phyloP scores from a whole-genome alignment of 2,888 invertebrate species.

The Xanthia icteritia region DNA sequence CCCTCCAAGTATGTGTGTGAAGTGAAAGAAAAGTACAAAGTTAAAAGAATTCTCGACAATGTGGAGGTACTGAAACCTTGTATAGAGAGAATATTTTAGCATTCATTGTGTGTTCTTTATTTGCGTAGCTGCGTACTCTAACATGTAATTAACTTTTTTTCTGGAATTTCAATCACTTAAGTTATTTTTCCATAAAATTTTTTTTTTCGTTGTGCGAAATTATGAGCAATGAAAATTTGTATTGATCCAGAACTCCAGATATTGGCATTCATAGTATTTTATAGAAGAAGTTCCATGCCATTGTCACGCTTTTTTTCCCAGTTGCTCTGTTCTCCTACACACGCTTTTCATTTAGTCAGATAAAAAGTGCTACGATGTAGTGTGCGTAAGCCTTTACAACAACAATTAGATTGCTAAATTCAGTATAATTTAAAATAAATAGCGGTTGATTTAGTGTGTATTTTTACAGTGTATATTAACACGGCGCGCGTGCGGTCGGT shows the following conservation, averaged over 20 bases:
- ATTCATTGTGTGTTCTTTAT: slow-evolving; percentile 49
- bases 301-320: neutral
- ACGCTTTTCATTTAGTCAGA: neutral
- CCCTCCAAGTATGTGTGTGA: slow-evolving; percentile 29
- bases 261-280: neutral
- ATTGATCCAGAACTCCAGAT: neutral
- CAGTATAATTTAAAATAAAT: slow-evolving; percentile 63
- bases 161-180: slow-evolving; percentile 20
- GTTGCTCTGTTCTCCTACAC: neutral
- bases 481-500: slow-evolving; percentile 6
- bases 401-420: slow-evolving; percentile 59
- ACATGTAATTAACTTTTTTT: slow-evolving; percentile 23
- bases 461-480: slow-evolving; percentile 45
- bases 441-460: slow-evolving; percentile 51
- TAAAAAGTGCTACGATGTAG: neutral
- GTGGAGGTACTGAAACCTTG: slow-evolving; percentile 28
- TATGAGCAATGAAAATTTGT: neutral
- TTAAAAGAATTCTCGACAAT: slow-evolving; percentile 46
- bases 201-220: neutral
- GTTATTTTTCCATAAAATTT: neutral
- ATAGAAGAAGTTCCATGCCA: neutral
- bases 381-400: slow-evolving; percentile 30
- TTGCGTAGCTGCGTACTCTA: slow-evolving; percentile 18
- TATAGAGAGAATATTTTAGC: slow-evolving; percentile 50
- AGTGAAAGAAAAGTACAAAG: slow-evolving; percentile 40